phyloP scores from a whole-genome alignment of 2,113 vertebrate species.

The Pampusana beccarii region DNA sequence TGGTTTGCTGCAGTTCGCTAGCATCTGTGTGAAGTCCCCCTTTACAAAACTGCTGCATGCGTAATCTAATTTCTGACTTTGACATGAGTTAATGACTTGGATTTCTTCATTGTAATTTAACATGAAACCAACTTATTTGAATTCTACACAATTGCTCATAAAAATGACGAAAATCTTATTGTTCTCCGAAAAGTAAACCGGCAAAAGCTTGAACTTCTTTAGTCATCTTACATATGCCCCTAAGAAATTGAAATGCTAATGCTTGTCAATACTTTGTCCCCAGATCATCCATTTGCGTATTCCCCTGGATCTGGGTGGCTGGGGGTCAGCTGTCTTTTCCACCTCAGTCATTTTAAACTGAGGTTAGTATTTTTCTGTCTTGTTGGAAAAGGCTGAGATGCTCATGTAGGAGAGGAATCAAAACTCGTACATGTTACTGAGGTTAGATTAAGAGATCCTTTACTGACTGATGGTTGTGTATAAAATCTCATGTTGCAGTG shows the following conservation, averaged over 20 bases:
- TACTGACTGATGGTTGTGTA: background rate
- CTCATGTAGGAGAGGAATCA: background rate
- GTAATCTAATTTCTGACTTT: background rate
- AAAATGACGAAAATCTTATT: background rate
- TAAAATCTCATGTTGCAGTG: background rate
- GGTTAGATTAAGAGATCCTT: background rate
- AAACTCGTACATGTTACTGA: background rate
- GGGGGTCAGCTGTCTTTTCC: background rate
- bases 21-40: background rate
- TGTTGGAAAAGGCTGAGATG: background rate
- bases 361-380: background rate
- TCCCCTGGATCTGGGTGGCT: background rate
- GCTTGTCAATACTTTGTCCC: background rate
- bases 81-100: background rate
- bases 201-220: background rate
- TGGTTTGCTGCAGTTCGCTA: background rate
- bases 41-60: background rate
- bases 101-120: background rate
- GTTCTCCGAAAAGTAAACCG: background rate
- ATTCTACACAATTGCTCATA: background rate
- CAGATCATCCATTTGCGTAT: background rate
- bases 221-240: background rate
- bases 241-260: background rate
- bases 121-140: background rate
- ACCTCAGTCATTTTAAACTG: background rate